phyloP scores from a whole-genome alignment of 2,113 vertebrate genomes.

The Coreoperca whiteheadi region DNA sequence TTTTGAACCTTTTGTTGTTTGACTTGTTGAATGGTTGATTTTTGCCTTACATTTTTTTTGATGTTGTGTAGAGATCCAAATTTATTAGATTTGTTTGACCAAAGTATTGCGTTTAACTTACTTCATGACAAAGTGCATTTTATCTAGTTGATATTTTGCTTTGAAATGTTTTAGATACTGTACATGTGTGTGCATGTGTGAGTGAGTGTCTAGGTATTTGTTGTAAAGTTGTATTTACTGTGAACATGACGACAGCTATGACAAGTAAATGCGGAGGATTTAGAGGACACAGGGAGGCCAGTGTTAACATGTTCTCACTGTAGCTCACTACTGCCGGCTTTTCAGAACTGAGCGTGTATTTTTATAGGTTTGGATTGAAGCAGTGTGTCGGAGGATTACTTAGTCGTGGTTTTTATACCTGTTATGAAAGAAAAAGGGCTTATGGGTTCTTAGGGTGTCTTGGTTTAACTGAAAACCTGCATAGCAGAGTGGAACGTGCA shows the following conservation, averaged over 20 bases:
- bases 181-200: conserved; percentile 34
- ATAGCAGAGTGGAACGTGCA: neutral
- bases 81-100: conserved; percentile 81
- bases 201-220: conserved; percentile 40
- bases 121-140: conserved; percentile 77
- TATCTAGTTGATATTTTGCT: conserved; percentile 70
- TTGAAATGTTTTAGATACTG: conserved; percentile 42
- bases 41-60: conserved; percentile 78
- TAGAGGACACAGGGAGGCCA: neutral
- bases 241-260: conserved; percentile 42
- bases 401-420: conserved; percentile 33
- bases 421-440: conserved; percentile 38
- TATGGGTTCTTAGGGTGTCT: conserved; percentile 26
- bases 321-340: conserved; percentile 47
- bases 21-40: conserved; percentile 71
- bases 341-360: conserved; percentile 32
- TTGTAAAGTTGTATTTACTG: conserved; percentile 51
- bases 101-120: conserved; percentile 83
- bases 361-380: conserved; percentile 50
- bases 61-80: conserved; percentile 63
- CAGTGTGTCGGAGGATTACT: conserved; percentile 34
- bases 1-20: conserved; percentile 68
- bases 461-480: conserved; percentile 35
- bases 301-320: conserved; percentile 46
- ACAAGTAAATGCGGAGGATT: conserved; percentile 12